phyloP scores from a whole-genome alignment of 1,140 invertebrate species.

The Drosophila gunungcola region DNA sequence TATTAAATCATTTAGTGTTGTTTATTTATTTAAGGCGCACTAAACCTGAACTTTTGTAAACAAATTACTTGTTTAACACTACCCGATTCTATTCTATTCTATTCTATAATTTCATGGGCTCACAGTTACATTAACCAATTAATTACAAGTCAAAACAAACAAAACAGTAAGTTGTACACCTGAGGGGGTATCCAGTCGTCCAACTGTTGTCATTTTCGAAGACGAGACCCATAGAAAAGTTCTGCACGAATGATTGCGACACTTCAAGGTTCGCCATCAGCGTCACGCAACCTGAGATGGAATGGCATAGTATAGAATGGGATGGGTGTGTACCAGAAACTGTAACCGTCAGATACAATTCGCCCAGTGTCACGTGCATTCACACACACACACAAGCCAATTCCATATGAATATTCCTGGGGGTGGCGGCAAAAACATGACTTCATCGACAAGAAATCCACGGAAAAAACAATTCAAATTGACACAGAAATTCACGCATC shows the following conservation, averaged over 20 bases:
- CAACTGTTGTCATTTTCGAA: slow-evolving; percentile 50
- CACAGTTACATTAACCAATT: slow-evolving; percentile 29
- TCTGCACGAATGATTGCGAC: slow-evolving; percentile 75
- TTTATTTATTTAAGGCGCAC: slow-evolving; percentile 1
- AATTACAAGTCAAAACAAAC: slow-evolving; percentile 49
- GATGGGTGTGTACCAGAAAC: slow-evolving; percentile 37
- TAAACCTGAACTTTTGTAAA: not conserved
- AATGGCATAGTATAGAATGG: not conserved
- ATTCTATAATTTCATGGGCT: slow-evolving; percentile 9
- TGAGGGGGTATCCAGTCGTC: slow-evolving; percentile 13
- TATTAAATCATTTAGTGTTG: not conserved
- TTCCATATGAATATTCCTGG: slow-evolving; percentile 38
- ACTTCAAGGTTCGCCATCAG: slow-evolving; percentile 56
- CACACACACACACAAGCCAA: not conserved
- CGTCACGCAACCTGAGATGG: slow-evolving; percentile 60
- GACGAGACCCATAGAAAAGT: slow-evolving; percentile 52
- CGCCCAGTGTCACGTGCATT: slow-evolving; percentile 61
- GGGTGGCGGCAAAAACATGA: slow-evolving; percentile 40
- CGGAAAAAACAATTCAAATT: slow-evolving; percentile 30
- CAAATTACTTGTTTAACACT: slow-evolving; percentile 6
- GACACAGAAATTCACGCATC: slow-evolving; percentile 72
- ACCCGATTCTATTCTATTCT: not conserved
- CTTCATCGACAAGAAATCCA: slow-evolving; percentile 63
- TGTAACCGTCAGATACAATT: slow-evolving; percentile 46
- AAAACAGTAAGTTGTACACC: slow-evolving; percentile 15